Evolutionary conservation across 2,113 vertebrate genomes (phyloP).

Genomic region (Accipiter cooperii): DNA sequence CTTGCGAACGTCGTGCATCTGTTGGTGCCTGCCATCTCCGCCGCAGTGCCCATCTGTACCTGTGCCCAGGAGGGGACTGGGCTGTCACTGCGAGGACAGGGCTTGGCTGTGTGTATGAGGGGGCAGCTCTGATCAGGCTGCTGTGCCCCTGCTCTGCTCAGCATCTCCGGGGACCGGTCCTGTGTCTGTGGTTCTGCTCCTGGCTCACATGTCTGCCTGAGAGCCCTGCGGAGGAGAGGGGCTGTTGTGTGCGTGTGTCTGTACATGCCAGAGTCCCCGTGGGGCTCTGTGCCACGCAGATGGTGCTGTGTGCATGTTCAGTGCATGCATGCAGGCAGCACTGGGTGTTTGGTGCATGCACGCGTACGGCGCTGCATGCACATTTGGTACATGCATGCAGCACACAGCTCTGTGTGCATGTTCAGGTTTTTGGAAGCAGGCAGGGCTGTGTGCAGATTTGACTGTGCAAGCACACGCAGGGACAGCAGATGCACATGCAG

Average conservation of each 20-base stretch:
- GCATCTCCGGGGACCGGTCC: neutral
- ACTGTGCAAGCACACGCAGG: rapidly evolving
- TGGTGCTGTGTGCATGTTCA: neutral
- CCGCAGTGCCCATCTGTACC: neutral
- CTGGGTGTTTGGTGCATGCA: neutral
- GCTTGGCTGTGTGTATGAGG: neutral
- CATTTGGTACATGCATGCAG: no score
- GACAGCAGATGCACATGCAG: neutral
- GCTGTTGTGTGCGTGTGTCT: neutral
- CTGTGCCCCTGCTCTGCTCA: neutral
- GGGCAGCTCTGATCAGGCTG: neutral
- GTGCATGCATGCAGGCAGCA: neutral
- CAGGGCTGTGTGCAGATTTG: neutral
- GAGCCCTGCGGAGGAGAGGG: neutral
- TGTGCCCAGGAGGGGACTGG: neutral
- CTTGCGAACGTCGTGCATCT: neutral
- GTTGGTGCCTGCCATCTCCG: neutral
- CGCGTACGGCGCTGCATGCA: neutral
- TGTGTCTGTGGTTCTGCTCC: neutral
- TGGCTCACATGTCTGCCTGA: neutral
- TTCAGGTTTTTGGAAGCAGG: neutral
- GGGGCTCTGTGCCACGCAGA: neutral
- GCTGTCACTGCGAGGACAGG: neutral
- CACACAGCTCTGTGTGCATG: neutral
- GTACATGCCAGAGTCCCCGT: rapidly evolving